phyloP scores from a whole-genome alignment of 1,140 invertebrate species.

The Heliconius eleuchia region DNA sequence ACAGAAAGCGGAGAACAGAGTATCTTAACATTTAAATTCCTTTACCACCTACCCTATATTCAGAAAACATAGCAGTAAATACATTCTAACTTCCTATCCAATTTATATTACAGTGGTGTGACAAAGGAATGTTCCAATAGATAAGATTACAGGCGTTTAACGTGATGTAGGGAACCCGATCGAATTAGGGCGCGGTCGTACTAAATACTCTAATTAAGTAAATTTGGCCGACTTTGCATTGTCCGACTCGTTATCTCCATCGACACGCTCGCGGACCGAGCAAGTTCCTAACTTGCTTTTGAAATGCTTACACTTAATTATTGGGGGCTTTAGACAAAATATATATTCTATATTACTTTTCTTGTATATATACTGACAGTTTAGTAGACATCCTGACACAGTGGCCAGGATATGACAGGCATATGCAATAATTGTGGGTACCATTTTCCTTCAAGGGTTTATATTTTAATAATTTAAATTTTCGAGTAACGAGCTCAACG shows the following conservation, averaged over 20 bases:
- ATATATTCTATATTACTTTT: not conserved
- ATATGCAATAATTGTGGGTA: too few species aligned
- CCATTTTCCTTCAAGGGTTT: not conserved
- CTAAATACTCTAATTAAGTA: slow-evolving; percentile 49
- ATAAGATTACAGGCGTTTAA: slow-evolving; percentile 36
- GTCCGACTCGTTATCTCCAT: slow-evolving; percentile 51
- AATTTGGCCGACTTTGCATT: slow-evolving; percentile 46
- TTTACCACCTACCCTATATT: too few species aligned
- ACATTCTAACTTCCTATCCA: slow-evolving; percentile 12
- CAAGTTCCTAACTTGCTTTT: not conserved
- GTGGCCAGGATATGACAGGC: too few species aligned
- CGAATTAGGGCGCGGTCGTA: slow-evolving; percentile 44
- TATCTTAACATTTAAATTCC: too few species aligned
- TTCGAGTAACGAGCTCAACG: too few species aligned
- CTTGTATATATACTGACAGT: not conserved
- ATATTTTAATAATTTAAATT: too few species aligned
- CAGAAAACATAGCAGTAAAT: too few species aligned
- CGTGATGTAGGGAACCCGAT: slow-evolving; percentile 32
- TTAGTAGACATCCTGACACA: too few species aligned
- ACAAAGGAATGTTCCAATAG: slow-evolving; percentile 5
- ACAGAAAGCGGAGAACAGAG: too few species aligned
- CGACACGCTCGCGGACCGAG: slow-evolving; percentile 39
- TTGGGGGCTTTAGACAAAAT: not conserved
- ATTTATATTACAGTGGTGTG: not conserved
- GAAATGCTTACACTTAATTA: not conserved